Evolutionary conservation across 2,888 invertebrate species (phyloP).

Genomic region (Drosophila picticornis): DNA sequence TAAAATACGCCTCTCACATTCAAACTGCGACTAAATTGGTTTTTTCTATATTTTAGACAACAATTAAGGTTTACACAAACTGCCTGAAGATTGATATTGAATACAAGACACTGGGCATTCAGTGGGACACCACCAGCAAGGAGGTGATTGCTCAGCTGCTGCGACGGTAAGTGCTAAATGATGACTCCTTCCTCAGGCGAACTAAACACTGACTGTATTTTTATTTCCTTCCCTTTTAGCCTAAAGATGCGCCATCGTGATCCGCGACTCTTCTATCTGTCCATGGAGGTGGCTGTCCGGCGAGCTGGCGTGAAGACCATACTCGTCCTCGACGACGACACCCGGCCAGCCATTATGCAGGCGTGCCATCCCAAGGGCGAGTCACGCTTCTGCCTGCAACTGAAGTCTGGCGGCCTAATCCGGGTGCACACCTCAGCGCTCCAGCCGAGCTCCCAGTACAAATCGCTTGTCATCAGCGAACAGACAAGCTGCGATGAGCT

Average conservation of each 20-base stretch:
- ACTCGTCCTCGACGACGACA: slow-evolving; percentile 93
- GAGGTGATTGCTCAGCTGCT: slow-evolving; percentile 94
- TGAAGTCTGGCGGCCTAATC: slow-evolving; percentile 95
- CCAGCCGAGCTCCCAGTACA: slow-evolving; percentile 96
- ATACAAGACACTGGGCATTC: slow-evolving; percentile 96
- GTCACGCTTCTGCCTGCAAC: slow-evolving; percentile 95
- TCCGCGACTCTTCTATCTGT: slow-evolving; percentile 95
- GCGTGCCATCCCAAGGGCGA: slow-evolving; percentile 97
- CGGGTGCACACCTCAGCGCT: slow-evolving; percentile 96
- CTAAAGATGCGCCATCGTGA: slow-evolving; percentile 95
- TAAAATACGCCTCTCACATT: rapidly evolving
- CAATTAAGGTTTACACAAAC: slow-evolving; percentile 95
- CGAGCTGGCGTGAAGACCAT: slow-evolving; percentile 93
- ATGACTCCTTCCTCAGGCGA: background rate
- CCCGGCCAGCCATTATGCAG: slow-evolving; percentile 95
- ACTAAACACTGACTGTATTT: background rate
- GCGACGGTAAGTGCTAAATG: slow-evolving; percentile 88
- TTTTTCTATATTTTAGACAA: slow-evolving; percentile 87
- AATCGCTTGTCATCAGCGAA: slow-evolving; percentile 95
- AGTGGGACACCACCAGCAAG: slow-evolving; percentile 94
- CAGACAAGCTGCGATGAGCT: slow-evolving; percentile 95
- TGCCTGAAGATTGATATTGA: slow-evolving; percentile 96
- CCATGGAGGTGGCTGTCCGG: slow-evolving; percentile 96
- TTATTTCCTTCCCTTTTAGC: slow-evolving; percentile 57
- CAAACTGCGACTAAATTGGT: background rate